phyloP scores from a whole-genome alignment of 2,113 vertebrate species.

The Gopherus evgoodei region DNA sequence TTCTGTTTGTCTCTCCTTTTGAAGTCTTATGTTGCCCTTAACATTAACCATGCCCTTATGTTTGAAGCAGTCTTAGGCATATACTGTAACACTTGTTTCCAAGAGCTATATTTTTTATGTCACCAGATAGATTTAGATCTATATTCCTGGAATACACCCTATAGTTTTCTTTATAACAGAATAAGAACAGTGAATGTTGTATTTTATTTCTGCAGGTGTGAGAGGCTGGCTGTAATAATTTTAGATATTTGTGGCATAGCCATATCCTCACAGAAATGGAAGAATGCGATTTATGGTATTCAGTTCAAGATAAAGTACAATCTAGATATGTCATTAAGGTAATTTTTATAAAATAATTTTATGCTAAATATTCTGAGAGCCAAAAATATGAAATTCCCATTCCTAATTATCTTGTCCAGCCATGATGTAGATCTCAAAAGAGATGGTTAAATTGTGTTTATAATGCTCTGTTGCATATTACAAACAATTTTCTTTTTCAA shows the following conservation, averaged over 20 bases:
- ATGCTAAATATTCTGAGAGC: constrained; percentile 46
- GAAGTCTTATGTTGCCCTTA: constrained; percentile 33
- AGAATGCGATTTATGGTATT: constrained; percentile 53
- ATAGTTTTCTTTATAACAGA: constrained; percentile 51
- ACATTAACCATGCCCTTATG: background rate
- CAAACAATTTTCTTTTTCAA: constrained; percentile 52
- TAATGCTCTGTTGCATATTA: constrained; percentile 35
- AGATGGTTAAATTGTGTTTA: constrained; percentile 47
- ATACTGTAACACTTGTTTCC: constrained; percentile 19
- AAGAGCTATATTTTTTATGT: constrained; percentile 33
- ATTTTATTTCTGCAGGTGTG: constrained; percentile 68
- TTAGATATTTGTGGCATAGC: constrained; percentile 26
- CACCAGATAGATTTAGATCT: constrained; percentile 31
- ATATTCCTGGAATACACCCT: constrained; percentile 40
- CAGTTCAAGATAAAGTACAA: constrained; percentile 61
- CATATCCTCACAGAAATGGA: constrained; percentile 32
- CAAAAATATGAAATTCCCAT: constrained; percentile 30
- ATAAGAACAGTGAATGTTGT: constrained; percentile 41
- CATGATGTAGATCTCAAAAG: constrained; percentile 22
- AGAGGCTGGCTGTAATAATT: constrained; percentile 42
- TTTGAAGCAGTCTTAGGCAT: background rate
- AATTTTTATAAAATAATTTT: constrained; percentile 62
- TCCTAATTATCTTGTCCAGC: constrained; percentile 54
- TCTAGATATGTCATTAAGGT: constrained; percentile 42
- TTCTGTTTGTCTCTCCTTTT: constrained; percentile 36